Evolutionary conservation across 1,140 invertebrate species (phyloP), one percentile per base, ranked within the genome.

Genomic region (Drosophila guanche): DNA sequence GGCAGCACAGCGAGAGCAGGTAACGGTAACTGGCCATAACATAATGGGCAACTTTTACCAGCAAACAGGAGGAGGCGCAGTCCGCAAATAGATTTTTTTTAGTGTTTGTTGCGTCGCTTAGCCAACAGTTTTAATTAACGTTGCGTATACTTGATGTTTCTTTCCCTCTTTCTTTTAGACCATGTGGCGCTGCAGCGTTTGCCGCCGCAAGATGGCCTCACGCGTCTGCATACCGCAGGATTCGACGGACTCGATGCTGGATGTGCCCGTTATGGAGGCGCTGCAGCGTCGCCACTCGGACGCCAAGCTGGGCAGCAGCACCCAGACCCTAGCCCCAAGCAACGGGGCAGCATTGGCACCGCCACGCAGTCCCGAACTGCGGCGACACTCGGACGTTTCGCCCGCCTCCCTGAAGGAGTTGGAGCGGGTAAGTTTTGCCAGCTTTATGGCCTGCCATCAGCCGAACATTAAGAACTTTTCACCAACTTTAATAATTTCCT

Each of bases 361-460:
- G 10, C 96, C 96, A 0, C 92, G 96, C 25, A 96, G 95, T 63
- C 95, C 96, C 0, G 96, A 97, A 77, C 91, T 96, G 1, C 92
- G 96, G 1, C 92, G 96, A 40, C 96, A 97, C 80, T 96, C 95
- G 1, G 96, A 97, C 68, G 96, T 97, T 0, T 97, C 96, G 14
- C 95, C 96, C 0, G 96, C 96, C 0, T 96, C 95, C 40, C 92
- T 97, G 4, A 97, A 96, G 85, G 96, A 97, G 91, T 92, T 97
- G 1, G 96, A 97, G 92, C 96, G 96, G 93, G 96, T 96, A 92
- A 92, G 92, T 89, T 6, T 0, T 58, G 25, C 5, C 5, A 6
- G 25, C 25, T 12, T 37, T 37, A 37, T 37, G 33, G 10, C 33
- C n/a, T 37, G 33, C 33, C 33, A 10, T 37, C 3, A 10, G 10